Base-by-base conservation (phyloP, 2,888 invertebrate species). In the Drosophila fungiperda region DNA sequence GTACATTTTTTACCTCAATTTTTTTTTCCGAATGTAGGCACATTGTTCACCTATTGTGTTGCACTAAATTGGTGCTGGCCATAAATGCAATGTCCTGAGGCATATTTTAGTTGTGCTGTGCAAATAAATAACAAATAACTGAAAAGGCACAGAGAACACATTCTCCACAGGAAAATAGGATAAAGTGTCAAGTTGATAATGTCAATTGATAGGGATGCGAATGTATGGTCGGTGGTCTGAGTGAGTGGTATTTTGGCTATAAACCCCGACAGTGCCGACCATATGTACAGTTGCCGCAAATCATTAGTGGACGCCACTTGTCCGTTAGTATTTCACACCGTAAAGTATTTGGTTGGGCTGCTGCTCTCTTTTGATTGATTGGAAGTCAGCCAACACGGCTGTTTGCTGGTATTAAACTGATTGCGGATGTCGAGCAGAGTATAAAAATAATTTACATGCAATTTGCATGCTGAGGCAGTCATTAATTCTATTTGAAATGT, bases 271-370 rank as follows among this genome's bases (percentile, higher is more conserved):
- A 40, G 29, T 55, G 38, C n/a, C 29, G 17, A n/a, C 32, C 32
- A 35, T n/a, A 53, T 53, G 60, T 52, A 42, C 29, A 33, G n/a
- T 59, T 70, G 83, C 78, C 82, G 80, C 82, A 82, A 82, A 82
- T 82, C 82, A 77, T 80, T 77, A 15, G 50, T 20, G 3, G 2
- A 8, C 32, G 49, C 45, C 23, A 26, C 23, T 4, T 55, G 36
- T 55, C 49, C 49, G 49, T 23, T 49, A 17, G 11, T 26, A 26
- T 17, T 49, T 49, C 9, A 49, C 20, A 15, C 4, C 23, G 45
- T 45, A 45, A 45, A 45, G 36, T 26, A 36, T 26, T 54, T 54
- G 23, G 26, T 26, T 38, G 40, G 40, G 40, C 15, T 32, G 32
- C 20, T 17, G 57, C 15, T 57, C 20, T 32, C 35, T 68, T 66